Conservation (phyloP, 2,797 vertebrate species). For the Sylvilagus floridanus region DNA sequence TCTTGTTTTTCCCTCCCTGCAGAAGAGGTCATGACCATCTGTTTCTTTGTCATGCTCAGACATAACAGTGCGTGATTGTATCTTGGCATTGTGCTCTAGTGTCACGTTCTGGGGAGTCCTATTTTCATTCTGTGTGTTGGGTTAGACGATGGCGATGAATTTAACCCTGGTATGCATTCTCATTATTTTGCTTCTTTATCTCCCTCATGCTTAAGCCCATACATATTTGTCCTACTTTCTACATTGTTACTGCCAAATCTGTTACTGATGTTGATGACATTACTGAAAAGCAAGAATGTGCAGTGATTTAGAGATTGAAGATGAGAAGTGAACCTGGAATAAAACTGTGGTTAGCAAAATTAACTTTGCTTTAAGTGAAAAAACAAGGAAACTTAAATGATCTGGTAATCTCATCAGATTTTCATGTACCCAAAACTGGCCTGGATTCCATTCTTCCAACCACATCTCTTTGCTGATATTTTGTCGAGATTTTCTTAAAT, state of each 20-base stretch:
- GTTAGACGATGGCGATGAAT: slow-evolving; percentile 88
- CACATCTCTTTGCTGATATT: slow-evolving; percentile 36
- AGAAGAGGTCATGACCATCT: slow-evolving; percentile 87
- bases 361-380: slow-evolving; percentile 72
- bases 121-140: slow-evolving; percentile 87
- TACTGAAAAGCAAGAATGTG: slow-evolving; percentile 81
- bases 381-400: slow-evolving; percentile 49
- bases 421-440: slow-evolving; percentile 66
- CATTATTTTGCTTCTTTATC: slow-evolving; percentile 88
- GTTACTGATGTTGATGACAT: slow-evolving; percentile 87
- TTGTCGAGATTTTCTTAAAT: slow-evolving; percentile 64
- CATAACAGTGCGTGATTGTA: slow-evolving; percentile 88
- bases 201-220: slow-evolving; percentile 87
- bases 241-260: slow-evolving; percentile 84
- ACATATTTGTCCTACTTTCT: slow-evolving; percentile 83
- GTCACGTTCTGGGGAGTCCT: slow-evolving; percentile 87
- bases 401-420: slow-evolving; percentile 69
- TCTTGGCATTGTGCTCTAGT: slow-evolving; percentile 88
- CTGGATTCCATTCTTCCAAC: slow-evolving; percentile 46
- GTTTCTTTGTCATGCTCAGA: slow-evolving; percentile 88
- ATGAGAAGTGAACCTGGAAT: slow-evolving; percentile 81
- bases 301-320: slow-evolving; percentile 76
- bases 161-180: slow-evolving; percentile 88
- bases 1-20: slow-evolving; percentile 81
- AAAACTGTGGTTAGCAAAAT: slow-evolving; percentile 67